phyloP scores from a whole-genome alignment of 2,888 invertebrate species.

The Biston stratarius region DNA sequence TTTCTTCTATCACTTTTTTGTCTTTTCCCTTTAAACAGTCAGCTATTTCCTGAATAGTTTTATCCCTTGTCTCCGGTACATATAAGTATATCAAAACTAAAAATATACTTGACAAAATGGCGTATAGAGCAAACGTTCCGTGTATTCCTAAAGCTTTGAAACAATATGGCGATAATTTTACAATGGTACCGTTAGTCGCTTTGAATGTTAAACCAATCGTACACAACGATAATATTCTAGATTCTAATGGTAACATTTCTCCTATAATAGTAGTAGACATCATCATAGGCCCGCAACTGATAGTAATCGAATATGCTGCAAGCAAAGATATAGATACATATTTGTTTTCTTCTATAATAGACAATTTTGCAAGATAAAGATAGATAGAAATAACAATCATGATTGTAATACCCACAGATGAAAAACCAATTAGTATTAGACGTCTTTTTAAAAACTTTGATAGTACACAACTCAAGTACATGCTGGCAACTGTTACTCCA shows the following conservation, averaged over 20 bases:
- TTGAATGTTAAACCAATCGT: conserved; percentile 32
- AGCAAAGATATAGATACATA: conserved; percentile 49
- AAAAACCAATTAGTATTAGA: conserved; percentile 48
- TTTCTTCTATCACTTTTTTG: conserved; percentile 13
- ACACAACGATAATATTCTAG: conserved; percentile 47
- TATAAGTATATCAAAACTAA: conserved; percentile 50
- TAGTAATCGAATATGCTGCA: conserved; percentile 50
- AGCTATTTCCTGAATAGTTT: conserved; percentile 57
- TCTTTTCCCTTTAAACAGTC: conserved; percentile 38
- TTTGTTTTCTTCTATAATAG: conserved; percentile 46
- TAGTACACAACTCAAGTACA: conserved; percentile 52
- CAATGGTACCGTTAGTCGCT: conserved; percentile 25
- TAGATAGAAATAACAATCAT: conserved; percentile 52
- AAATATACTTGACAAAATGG: conserved; percentile 36
- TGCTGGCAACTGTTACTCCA: conserved; percentile 56
- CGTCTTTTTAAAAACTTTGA: conserved; percentile 51
- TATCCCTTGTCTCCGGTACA: conserved; percentile 62
- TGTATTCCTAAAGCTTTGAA: conserved; percentile 51
- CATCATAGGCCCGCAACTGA: conserved; percentile 56
- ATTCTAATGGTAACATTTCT: conserved; percentile 52
- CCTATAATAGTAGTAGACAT: conserved; percentile 49
- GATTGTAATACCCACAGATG: conserved; percentile 46
- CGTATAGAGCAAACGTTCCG: conserved; percentile 53
- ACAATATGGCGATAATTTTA: conserved; percentile 53
- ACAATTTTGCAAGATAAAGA: conserved; percentile 48